Evolutionary conservation across 2,888 invertebrate species (phyloP).

Genomic region (Neocrepidodera transversa): DNA sequence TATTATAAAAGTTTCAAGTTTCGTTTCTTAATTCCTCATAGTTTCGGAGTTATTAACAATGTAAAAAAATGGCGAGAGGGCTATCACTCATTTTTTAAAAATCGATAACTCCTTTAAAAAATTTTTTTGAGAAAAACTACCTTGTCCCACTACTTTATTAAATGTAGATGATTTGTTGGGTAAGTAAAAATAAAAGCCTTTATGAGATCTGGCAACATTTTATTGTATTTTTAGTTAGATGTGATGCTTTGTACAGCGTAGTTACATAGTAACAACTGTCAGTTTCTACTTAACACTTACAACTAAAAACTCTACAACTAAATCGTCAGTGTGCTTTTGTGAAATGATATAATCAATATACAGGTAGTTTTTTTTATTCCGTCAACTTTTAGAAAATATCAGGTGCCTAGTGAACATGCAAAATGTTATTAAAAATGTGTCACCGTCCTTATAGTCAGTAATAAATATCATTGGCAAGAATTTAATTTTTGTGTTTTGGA

Average conservation of each 20-base stretch:
- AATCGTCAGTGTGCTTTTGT: slow-evolving; percentile 52
- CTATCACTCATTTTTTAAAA: no score
- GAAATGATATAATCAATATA: slow-evolving; percentile 57
- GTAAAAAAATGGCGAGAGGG: no score
- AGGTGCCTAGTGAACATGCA: slow-evolving; percentile 56
- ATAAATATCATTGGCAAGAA: slow-evolving; percentile 48
- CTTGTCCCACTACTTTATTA: no score
- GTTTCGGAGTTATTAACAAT: no score
- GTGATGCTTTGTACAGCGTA: slow-evolving; percentile 72
- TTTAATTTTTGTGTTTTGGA: slow-evolving; percentile 33
- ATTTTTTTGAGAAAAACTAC: no score
- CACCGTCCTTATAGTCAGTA: slow-evolving; percentile 50
- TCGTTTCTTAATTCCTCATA: no score
- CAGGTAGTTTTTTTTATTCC: slow-evolving; percentile 46
- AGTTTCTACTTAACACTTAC: slow-evolving; percentile 69
- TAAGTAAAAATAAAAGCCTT: neutral
- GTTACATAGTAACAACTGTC: slow-evolving; percentile 76
- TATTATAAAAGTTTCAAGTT: no score
- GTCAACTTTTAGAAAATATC: slow-evolving; percentile 52
- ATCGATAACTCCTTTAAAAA: no score
- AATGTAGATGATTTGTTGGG: no score
- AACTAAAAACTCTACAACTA: slow-evolving; percentile 72
- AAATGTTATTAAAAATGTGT: slow-evolving; percentile 49
- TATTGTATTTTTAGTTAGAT: slow-evolving; percentile 70
- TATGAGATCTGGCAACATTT: slow-evolving; percentile 68